phyloP scores from a whole-genome alignment of 2,797 vertebrate genomes.

The Tympanoctomys barrerae region DNA sequence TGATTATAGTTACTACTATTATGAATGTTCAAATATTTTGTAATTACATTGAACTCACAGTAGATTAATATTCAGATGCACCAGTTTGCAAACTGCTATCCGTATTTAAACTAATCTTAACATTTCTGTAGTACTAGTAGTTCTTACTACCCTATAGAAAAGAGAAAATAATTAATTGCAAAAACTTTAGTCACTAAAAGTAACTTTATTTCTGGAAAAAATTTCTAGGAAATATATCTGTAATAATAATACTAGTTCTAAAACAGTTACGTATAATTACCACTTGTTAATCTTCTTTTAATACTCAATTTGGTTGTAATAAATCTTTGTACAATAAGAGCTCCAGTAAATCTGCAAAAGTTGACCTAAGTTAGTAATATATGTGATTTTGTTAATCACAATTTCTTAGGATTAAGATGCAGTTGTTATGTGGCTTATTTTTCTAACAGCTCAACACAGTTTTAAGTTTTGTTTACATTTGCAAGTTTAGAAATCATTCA shows the following conservation, averaged over 20 bases:
- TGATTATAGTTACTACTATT: not conserved
- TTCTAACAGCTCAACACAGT: constrained; percentile 28
- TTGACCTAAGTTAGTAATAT: constrained; percentile 49
- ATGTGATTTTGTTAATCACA: constrained; percentile 1
- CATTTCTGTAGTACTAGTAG: not conserved
- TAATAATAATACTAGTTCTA: constrained; percentile 23
- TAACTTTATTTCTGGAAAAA: constrained; percentile 46
- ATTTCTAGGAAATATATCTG: constrained; percentile 5
- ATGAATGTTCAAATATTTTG: constrained; percentile 16
- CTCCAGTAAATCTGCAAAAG: not conserved
- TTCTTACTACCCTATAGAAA: constrained; percentile 28
- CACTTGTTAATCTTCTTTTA: constrained; percentile 57
- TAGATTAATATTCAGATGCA: not conserved
- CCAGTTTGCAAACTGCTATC: not conserved
- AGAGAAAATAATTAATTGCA: constrained; percentile 20
- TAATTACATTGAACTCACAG: not conserved
- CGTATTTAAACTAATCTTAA: constrained; percentile 11
- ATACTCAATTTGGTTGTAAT: not conserved
- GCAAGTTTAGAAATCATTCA: not conserved
- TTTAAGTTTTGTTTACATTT: constrained; percentile 35
- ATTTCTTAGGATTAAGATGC: not conserved
- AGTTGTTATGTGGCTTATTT: constrained; percentile 9
- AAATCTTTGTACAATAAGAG: constrained; percentile 45
- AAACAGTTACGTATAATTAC: constrained; percentile 43
- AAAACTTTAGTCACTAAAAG: constrained; percentile 42